These are phyloP conservation scores for Gobionotothen gibberifrons DNA, from an alignment of 2,797 vertebrate species.

Conservation along the genomic window DNA sequence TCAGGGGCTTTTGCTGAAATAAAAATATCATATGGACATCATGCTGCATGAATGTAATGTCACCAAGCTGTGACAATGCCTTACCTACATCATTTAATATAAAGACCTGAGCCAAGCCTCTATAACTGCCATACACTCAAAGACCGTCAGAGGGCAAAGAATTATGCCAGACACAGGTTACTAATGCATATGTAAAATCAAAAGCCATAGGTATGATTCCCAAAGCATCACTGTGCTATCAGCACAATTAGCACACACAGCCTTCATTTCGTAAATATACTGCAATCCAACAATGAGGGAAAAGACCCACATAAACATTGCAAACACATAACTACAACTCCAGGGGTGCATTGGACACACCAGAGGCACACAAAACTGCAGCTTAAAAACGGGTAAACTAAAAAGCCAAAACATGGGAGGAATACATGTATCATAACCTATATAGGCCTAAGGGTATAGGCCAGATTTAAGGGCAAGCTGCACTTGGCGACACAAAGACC, in stretches of 20 bases:
- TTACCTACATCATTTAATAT: not conserved
- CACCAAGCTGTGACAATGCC: not conserved
- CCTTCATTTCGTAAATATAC: not conserved
- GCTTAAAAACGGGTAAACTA: not conserved
- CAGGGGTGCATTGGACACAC: conserved; percentile 3
- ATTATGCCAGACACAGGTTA: conserved; percentile 1
- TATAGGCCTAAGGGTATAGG: not conserved
- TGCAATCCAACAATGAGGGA: conserved; percentile 4
- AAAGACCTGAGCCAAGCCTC: not conserved
- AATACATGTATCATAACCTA: conserved; percentile 1
- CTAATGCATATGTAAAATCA: not conserved
- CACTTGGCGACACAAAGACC: conserved; percentile 27
- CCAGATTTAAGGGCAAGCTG: conserved; percentile 2
- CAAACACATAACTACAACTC: not conserved
- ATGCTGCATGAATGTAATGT: conserved; percentile 8
- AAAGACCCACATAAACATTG: conserved; percentile 5
- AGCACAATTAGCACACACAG: not conserved
- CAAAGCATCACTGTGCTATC: conserved; percentile 8
- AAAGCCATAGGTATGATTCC: not conserved
- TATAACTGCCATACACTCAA: conserved; percentile 10
- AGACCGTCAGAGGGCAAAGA: not conserved
- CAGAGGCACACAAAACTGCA: conserved; percentile 11
- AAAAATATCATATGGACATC: conserved; percentile 26
- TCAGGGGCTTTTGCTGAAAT: conserved; percentile 61
- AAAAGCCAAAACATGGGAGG: not conserved